Base-by-base conservation (phyloP, 2,113 vertebrate species). In the Steatornis caripensis region DNA sequence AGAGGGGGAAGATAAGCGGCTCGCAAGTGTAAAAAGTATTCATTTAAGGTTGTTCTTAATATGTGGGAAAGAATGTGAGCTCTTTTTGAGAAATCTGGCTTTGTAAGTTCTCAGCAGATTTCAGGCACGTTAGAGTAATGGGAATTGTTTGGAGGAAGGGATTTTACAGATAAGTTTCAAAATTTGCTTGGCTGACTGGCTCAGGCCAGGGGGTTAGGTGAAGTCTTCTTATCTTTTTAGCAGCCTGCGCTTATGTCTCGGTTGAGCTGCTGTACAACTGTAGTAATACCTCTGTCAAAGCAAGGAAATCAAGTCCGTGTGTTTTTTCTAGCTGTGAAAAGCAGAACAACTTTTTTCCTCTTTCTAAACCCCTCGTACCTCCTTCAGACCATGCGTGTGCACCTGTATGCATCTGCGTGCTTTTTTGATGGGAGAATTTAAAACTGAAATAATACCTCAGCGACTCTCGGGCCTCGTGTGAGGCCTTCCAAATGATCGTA, bases 401-500 rank as follows among this genome's bases (percentile, higher is more conserved):
- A n/a, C n/a, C n/a, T n/a, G n/a, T n/a, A n/a, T n/a, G 41, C 1
- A 1, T 23, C 41, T 61, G 45, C 46, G 2, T 22, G 23, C 46
- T 60, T 70, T 51, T 57, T 16, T 19, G 32, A 2, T 22, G 34
- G 34, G 37, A 15, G n/a, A 20, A 23, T 18, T 29, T 41, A 2
- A 1, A 19, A 12, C 26, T 30, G 36, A 18, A 80, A 15, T 1
- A 3, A 3, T 1, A 21, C 60, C 54, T 53, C 72, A 4, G 58
- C 62, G 26, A 1, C 41, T 36, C 20, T 0, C 0, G 5, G 64
- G 78, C 55, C 48, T 60, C 6, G 0, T 1, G 10, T 8, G 24
- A 43, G 61, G 39, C 66, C 5, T 18, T 45, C 87, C 80, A 24
- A 66, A 24, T 11, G 45, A 72, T 81, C 2, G 1, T 43, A 0